Conservation (phyloP, 2,888 invertebrate genomes). For the Acanthosepion lycidas region DNA sequence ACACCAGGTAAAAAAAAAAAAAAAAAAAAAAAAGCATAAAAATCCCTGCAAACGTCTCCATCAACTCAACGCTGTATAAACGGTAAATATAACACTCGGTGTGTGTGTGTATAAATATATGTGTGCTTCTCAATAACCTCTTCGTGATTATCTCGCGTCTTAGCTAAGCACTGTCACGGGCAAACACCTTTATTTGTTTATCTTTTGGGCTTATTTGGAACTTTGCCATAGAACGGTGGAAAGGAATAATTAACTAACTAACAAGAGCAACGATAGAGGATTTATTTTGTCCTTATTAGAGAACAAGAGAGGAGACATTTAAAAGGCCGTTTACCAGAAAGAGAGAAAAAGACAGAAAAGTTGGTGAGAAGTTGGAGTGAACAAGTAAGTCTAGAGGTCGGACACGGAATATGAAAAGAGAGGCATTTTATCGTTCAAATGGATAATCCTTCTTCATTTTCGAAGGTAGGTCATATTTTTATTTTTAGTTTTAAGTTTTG, state of each 20-base stretch:
- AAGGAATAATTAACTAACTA: neutral
- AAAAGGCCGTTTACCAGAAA: neutral
- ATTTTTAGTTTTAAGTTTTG: neutral
- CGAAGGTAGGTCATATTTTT: neutral
- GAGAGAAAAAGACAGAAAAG: neutral
- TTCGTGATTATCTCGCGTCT: neutral
- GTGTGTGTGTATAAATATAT: neutral
- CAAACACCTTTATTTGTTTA: constrained; percentile 11
- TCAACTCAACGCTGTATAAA: too few species aligned
- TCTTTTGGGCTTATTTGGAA: neutral
- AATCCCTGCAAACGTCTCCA: neutral
- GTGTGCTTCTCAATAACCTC: neutral
- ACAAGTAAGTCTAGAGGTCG: neutral
- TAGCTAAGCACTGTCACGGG: neutral
- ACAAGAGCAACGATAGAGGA: neutral
- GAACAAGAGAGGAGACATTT: neutral
- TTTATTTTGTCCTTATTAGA: neutral
- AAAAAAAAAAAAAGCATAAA: neutral
- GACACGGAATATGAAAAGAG: neutral
- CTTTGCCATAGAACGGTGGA: neutral
- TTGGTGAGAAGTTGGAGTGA: neutral
- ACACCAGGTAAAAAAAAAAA: neutral
- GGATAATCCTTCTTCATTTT: neutral
- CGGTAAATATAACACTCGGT: too few species aligned
- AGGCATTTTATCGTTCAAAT: neutral